phyloP scores from a whole-genome alignment of 2,888 invertebrate species.

The Sylvicola cinctus region DNA sequence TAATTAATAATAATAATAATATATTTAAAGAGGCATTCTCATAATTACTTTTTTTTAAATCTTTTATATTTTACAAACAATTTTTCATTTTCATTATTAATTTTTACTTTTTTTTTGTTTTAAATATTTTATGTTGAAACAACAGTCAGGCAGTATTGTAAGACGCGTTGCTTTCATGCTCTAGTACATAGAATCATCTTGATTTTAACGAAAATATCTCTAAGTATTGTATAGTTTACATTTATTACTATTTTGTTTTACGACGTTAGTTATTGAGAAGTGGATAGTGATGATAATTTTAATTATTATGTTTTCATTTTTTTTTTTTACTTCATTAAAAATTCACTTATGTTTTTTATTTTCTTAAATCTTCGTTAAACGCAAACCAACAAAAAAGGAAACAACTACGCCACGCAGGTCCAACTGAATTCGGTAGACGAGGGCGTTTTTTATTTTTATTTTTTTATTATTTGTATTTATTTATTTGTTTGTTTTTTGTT shows the following conservation, averaged over 20 bases:
- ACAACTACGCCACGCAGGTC: too few relatives aligned
- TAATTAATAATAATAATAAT: too few relatives aligned
- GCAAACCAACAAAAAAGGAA: too few relatives aligned
- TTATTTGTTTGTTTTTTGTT: too few relatives aligned
- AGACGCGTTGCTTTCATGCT: slow-evolving; percentile 6
- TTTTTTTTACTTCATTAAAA: not conserved
- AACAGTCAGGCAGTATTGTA: slow-evolving; percentile 6
- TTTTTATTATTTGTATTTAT: not conserved
- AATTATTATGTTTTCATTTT: not conserved
- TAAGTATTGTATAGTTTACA: slow-evolving; percentile 1
- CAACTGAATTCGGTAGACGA: too few relatives aligned
- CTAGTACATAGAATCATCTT: slow-evolving; percentile 1
- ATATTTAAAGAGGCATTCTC: slow-evolving; percentile 5
- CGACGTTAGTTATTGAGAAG: not conserved
- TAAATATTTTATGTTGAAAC: slow-evolving; percentile 1
- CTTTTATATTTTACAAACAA: slow-evolving; percentile 5
- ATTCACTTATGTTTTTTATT: not conserved
- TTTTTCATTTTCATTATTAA: slow-evolving; percentile 1
- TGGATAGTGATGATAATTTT: not conserved
- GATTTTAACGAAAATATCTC: slow-evolving; percentile 1
- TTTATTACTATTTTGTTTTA: not conserved
- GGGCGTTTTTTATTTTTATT: slow-evolving; percentile 1
- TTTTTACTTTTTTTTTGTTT: slow-evolving; percentile 2
- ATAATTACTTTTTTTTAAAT: slow-evolving; percentile 4
- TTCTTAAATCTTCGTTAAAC: too few relatives aligned